Evolutionary conservation across 2,113 vertebrate genomes (phyloP), one percentile per base, ranked within the genome.

Genomic region (Zosterops pallidus): DNA sequence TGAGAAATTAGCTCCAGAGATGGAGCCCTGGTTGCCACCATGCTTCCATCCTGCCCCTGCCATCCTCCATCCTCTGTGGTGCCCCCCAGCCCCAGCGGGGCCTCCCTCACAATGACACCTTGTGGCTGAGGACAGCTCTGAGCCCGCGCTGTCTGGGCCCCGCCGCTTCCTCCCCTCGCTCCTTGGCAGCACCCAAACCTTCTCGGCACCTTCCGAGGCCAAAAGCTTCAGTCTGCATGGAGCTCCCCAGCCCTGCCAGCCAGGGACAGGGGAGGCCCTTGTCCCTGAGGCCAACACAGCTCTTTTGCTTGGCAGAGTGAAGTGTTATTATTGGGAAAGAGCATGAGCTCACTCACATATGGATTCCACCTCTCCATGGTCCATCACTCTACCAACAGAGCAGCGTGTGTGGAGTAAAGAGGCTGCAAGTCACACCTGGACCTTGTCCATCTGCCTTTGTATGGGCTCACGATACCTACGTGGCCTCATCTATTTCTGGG

Each of bases 231-330:
- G 90, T 69, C 92, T 94, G 94, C 92, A 74, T 64, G 77, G 83
- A 95, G 94, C 89, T 91, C 67, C 92, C 2, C 1, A 64, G 88
- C 82, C 64, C 88, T 95, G 93, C 95, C 94, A 93, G 94, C 92
- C 84, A 60, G 92, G 94, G 93, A 95, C 93, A 96, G 93, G 94
- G 94, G 88, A 95, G 95, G 94, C 93, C 74, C 95, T 95, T 94
- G 92, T 96, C 95, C 95, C 93, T 10, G 52, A 96, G 88, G 86
- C 94, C 95, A 95, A 46, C 69, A 90, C 75, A 46, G 91, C 92
- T 94, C 95, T 97, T 95, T 94, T 94, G 63, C 95, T 97, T 96
- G 95, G 95, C 95, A 96, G 81, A 82, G 74, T 0, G 0, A 50
- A 49, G 82, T 94, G 93, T 95, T 97, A 65, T 92, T 96, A 28